phyloP scores from a whole-genome alignment of 2,888 invertebrate genomes.

The Tachina fera region DNA sequence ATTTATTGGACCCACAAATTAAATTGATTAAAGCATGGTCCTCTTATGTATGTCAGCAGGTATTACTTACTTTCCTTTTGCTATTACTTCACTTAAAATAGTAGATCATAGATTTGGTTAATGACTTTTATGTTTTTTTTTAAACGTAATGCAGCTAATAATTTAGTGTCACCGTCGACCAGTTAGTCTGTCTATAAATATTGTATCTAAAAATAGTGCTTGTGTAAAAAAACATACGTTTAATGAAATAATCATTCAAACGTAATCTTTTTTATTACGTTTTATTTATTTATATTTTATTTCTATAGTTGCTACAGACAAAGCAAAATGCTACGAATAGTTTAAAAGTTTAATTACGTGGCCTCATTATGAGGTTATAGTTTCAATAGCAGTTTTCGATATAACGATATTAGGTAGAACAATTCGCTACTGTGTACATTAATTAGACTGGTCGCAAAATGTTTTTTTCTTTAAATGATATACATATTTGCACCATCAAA shows the following conservation, averaged over 20 bases:
- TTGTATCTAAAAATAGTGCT: constrained; percentile 47
- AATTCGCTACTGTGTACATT: no score
- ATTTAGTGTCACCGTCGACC: constrained; percentile 5
- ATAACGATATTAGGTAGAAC: no score
- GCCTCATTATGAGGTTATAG: neutral
- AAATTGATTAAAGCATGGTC: no score
- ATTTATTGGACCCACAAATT: no score
- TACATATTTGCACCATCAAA: no score
- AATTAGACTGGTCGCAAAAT: no score
- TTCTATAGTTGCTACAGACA: neutral
- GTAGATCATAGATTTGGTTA: neutral
- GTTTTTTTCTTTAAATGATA: no score
- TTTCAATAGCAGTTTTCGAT: no score
- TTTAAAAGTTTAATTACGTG: neutral
- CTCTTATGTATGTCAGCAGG: no score
- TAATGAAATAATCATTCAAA: constrained; percentile 10
- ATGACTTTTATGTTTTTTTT: neutral
- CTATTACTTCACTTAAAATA: neutral
- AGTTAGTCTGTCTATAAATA: neutral
- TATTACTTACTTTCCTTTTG: neutral
- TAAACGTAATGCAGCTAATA: neutral
- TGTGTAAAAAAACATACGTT: constrained; percentile 48
- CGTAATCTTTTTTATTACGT: neutral
- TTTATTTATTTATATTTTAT: neutral
- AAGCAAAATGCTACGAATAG: neutral